Base-by-base conservation (phyloP, 2,888 invertebrate species). In the Arctia plantaginis region DNA sequence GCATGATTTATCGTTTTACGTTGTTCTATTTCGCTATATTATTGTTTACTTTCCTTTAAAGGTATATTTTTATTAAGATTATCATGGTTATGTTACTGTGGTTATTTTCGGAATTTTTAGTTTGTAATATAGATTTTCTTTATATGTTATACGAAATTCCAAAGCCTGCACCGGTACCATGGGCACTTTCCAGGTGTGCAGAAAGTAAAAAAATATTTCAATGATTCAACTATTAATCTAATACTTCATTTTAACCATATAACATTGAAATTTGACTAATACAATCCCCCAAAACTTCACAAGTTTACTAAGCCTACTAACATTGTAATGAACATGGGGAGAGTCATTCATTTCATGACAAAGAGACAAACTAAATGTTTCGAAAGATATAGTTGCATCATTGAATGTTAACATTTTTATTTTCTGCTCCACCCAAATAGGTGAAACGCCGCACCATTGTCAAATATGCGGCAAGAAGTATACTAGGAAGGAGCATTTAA, bases 401-500 rank as follows among this genome's bases (percentile, higher is more conserved):
- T 95, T 95, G 93, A 95, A 94, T 94, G 91, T 93, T 94, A 94
- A 95, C 91, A 79, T 91, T 92, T 77, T 91, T 93, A 93, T 94
- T 94, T 94, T 94, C 93, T 93, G 93, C 93, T 92, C 93, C 92
- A 90, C 92, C 88, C 88, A 88, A 92, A 87, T 95, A 97, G 98
- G 98, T 91, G 98, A 98, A 95, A 98, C 98, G 82, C 98, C 98
- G 80, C 98, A 98, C 94, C 98, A 98, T 93, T 98, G 98, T 93
- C 97, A 97, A 93, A 97, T 98, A 87, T 98, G 98, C 93, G 98
- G 98, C 85, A 98, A 98, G 96, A 98, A 98, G 94, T 98, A 98
- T 93, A 98, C 98, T 83, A 97, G 98, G 87, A 98, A 98, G 95
- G 98, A 98, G 94, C 98, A 98, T 95, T 96, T 98, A 92, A 97